phyloP scores from a whole-genome alignment of 2,888 invertebrate species.

The Arctia plantaginis region DNA sequence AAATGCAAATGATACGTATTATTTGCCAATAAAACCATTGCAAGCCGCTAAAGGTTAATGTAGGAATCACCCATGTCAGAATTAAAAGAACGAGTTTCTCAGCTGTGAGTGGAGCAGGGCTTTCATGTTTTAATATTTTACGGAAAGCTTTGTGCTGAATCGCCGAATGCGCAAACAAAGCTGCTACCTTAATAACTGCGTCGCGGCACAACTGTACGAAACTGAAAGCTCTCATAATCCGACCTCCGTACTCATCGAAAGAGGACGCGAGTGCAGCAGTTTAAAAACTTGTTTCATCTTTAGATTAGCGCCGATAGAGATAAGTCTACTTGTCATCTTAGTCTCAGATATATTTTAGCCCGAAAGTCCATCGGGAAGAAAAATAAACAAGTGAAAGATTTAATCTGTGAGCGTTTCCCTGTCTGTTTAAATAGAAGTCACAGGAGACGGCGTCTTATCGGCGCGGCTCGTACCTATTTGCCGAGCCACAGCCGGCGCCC shows the following conservation, averaged over 20 bases:
- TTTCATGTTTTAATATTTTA: slow-evolving; percentile 81
- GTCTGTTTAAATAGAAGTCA: slow-evolving; percentile 84
- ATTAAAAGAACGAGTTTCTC: slow-evolving; percentile 55
- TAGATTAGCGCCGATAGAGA: slow-evolving; percentile 76
- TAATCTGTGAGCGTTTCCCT: slow-evolving; percentile 82
- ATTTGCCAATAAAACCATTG: slow-evolving; percentile 36
- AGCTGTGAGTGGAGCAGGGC: slow-evolving; percentile 61
- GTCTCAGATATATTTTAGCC: slow-evolving; percentile 72
- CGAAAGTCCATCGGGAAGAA: slow-evolving; percentile 69
- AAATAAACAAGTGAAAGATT: slow-evolving; percentile 81
- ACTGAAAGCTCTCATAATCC: slow-evolving; percentile 80
- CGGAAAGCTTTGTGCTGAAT: slow-evolving; percentile 72
- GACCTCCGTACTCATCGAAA: slow-evolving; percentile 63
- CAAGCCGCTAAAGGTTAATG: slow-evolving; percentile 37
- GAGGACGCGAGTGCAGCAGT: slow-evolving; percentile 66
- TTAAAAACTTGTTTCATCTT: slow-evolving; percentile 73
- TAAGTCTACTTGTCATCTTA: slow-evolving; percentile 77
- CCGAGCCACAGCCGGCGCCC: slow-evolving; percentile 70
- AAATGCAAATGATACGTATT: slow-evolving; percentile 10
- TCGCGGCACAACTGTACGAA: slow-evolving; percentile 67
- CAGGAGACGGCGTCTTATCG: slow-evolving; percentile 82
- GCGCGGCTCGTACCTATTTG: slow-evolving; percentile 78
- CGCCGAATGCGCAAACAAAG: slow-evolving; percentile 80
- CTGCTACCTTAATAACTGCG: slow-evolving; percentile 78
- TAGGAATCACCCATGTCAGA: slow-evolving; percentile 38